Percentiles rank a stretch among this genome's conserved stretches.
Conservation (phyloP, 2,888 invertebrate species). For the Meloe dianella region DNA sequence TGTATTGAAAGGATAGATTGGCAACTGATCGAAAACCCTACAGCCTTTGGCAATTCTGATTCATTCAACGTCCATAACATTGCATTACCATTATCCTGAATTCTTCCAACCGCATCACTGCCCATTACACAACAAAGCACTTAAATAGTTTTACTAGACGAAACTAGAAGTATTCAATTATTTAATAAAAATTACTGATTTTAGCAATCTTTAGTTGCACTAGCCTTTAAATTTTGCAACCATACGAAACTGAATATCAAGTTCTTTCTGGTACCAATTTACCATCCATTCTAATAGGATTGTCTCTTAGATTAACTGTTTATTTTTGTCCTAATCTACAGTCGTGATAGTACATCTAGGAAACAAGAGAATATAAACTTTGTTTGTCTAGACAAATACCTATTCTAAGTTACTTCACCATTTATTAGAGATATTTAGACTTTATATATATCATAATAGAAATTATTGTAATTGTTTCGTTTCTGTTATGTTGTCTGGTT, state of each 20-base stretch:
- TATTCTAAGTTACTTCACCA: neutral
- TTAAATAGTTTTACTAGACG: constrained; percentile 22
- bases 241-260: neutral
- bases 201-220: neutral
- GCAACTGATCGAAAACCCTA: neutral
- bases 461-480: neutral
- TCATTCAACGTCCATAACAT: constrained; percentile 38
- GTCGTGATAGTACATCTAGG: neutral
- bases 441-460: constrained; percentile 4
- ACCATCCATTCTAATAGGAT: neutral
- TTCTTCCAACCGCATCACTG: constrained; percentile 29
- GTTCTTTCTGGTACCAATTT: too few relatives aligned
- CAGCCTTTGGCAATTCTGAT: constrained; percentile 29
- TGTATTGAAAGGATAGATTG: neutral
- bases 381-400: neutral
- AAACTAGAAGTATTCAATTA: constrained; percentile 11
- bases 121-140: constrained; percentile 34
- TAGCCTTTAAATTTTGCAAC: neutral
- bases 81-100: constrained; percentile 35
- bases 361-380: neutral
- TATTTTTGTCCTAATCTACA: neutral
- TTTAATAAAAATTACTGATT: neutral
- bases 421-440: constrained; percentile 8
- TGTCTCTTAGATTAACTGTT: neutral
- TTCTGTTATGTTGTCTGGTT: neutral